Base-by-base conservation (phyloP, 2,113 vertebrate species). In the Erinaceus europaeus region DNA sequence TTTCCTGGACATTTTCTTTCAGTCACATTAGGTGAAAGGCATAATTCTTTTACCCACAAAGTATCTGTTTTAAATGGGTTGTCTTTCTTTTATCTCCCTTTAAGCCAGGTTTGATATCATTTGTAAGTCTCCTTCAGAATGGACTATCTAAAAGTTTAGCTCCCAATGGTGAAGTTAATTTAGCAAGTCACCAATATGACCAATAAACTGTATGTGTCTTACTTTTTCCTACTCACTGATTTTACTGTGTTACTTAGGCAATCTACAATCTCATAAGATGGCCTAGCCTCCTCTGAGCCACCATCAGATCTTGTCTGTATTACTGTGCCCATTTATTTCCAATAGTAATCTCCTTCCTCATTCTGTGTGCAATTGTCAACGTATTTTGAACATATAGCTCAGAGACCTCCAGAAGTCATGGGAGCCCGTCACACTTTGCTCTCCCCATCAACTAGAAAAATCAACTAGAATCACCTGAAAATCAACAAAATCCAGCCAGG, bases 1-100 rank as follows among this genome's bases (percentile, higher is more conserved):
- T 97, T 97, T 96, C 94, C 92, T 96, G 85, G 64, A 84, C 85
- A 94, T 93, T 93, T 94, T 93, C 91, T 96, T 90, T 90, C 92
- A 90, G 86, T 96, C 90, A 95, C 96, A 96, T 96, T 96, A 94
- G 75, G 94, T 95, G 91, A 91, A 96, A 93, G 89, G 77, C 34
- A 74, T 36, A 94, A 90, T 27, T 81, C 38, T 17, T 10, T 7
- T 62, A 68, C 20, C 7, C 13, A 90, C 29, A 82, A 75, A 74
- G 29, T 38, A 9, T 36, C 52, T 73, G 21, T 62, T 90, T 74
- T 79, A 52, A 89, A 76, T 52, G 15, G 1, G 61, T 57, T 89
- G 86, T 87, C 40, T 9, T 69, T 84, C 71, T 75, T 13, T 50
- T 88, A 21, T n/a, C 27, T 86, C 86, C 25, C n/a, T 79, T 62